These are phyloP conservation scores for Helicolenus hilgendorfi DNA, from an alignment of 2,797 vertebrate species.

Conservation along the genomic window DNA sequence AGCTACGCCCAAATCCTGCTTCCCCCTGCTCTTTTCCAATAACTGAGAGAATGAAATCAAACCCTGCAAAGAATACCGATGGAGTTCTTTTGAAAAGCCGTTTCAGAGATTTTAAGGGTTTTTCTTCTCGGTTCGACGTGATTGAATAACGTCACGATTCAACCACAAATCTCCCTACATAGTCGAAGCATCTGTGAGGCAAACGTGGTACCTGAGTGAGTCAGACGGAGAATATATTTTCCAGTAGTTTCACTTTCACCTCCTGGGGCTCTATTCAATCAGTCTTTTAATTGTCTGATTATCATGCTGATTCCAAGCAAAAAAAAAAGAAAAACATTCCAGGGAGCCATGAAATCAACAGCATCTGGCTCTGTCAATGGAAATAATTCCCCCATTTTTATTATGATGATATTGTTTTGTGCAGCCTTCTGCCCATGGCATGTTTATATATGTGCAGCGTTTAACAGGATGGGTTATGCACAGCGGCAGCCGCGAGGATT, in stretches of 20 bases:
- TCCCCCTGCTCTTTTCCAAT: not conserved
- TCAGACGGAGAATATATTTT: slow-evolving; percentile 38
- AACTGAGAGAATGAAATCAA: not conserved
- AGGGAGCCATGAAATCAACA: slow-evolving; percentile 67
- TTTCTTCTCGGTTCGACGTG: not conserved
- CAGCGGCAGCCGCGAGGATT: not conserved
- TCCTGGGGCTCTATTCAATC: slow-evolving; percentile 71
- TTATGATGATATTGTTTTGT: slow-evolving; percentile 59
- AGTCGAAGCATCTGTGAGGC: not conserved
- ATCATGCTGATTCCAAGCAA: slow-evolving; percentile 76
- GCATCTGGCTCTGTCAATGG: slow-evolving; percentile 69
- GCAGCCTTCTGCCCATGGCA: slow-evolving; percentile 46
- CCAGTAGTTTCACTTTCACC: slow-evolving; percentile 51
- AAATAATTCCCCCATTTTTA: slow-evolving; percentile 42
- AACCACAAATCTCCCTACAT: not conserved
- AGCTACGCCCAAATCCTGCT: slow-evolving; percentile 43
- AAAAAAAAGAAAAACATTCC: slow-evolving; percentile 57
- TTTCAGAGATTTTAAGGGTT: not conserved
- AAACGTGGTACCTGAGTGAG: slow-evolving; percentile 25
- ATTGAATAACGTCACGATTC: slow-evolving; percentile 2
- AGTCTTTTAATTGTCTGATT: slow-evolving; percentile 79
- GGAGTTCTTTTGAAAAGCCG: not conserved
- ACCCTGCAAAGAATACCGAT: not conserved
- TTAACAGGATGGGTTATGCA: slow-evolving; percentile 44
- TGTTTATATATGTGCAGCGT: slow-evolving; percentile 36